Evolutionary conservation across 1,140 invertebrate species (phyloP), one percentile per base, ranked within the genome.

Genomic region (Apis florea): DNA sequence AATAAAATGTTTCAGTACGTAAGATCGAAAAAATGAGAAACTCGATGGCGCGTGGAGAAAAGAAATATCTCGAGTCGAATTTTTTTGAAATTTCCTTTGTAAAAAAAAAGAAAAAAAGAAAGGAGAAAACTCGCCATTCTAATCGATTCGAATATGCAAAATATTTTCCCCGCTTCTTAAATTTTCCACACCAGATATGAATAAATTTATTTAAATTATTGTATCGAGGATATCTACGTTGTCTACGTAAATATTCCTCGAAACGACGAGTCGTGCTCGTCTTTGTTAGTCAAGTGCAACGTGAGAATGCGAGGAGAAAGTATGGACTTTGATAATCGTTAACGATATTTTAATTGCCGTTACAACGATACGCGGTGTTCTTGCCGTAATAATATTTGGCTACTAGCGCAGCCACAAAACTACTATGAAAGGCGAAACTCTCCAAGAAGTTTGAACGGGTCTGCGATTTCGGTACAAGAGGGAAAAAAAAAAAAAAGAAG

Each of bases 261-360:
- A 17, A 67, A 67, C 54, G 70, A 67, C n/a, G 21, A 15, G 61
- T 75, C 24, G 59, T 68, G 19, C 15, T 40, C n/a, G 69, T 19
- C 49, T n/a, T 17, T n/a, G 31, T 31, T 56, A 64, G 69, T 40
- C 3, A 19, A 40, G 40, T 59, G 49, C 54, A 56, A 31, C 49
- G 53, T 47, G 74, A 67, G 73, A 69, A 82, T 73, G 68, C 68
- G 59, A 78, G 54, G 81, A 73, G 79, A 85, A 86, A 85, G 71
- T 85, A 49, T 63, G 31, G 70, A 53, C 58, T 63, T 56, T n/a
- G 53, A 75, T 75, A 54, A 64, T 73, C 53, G 53, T 66, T 83
- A 85, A 86, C 75, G 84, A 85, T 82, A 83, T 76, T 85, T 86
- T 83, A 86, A 86, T 69, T 83, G 31, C 71, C 40, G 56, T 58